phyloP scores from a whole-genome alignment of 2,888 invertebrate species.

The Drosophila prolongata region DNA sequence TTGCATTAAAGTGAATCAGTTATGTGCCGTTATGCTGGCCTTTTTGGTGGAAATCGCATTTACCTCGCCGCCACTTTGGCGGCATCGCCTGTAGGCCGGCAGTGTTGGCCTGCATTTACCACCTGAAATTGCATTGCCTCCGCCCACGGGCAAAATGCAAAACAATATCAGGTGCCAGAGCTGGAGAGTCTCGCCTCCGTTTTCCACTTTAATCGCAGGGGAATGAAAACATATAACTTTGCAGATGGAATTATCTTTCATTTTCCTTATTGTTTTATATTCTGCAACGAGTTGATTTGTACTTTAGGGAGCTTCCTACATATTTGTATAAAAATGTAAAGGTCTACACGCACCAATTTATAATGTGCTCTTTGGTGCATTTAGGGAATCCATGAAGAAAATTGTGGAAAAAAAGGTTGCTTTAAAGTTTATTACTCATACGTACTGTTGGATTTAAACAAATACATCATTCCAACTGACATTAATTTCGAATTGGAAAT shows the following conservation, averaged over 20 bases:
- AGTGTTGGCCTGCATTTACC: conserved; percentile 15
- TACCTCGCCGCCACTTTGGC: conserved; percentile 29
- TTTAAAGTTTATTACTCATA: no score
- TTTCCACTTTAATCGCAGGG: conserved; percentile 1
- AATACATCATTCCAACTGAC: no score
- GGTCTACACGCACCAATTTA: no score
- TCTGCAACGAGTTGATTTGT: no score
- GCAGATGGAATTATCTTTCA: not conserved
- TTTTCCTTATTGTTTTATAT: not conserved
- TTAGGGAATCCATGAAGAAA: no score
- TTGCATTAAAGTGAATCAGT: conserved; percentile 66
- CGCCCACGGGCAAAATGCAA: conserved; percentile 21
- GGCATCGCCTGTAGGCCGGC: conserved; percentile 15
- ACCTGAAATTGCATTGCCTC: conserved; percentile 14
- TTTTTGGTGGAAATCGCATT: conserved; percentile 56
- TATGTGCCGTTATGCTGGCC: conserved; percentile 46
- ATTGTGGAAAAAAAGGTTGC: no score
- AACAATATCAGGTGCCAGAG: conserved; percentile 20
- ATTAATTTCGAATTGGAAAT: no score
- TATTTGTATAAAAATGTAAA: no score
- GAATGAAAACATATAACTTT: not conserved
- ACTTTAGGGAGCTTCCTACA: no score
- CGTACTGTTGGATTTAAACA: no score
- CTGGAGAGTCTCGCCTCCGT: conserved; percentile 7
- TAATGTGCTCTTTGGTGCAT: no score